Evolutionary conservation across 2,113 vertebrate species (phyloP).

Genomic region (Tor tambroides): DNA sequence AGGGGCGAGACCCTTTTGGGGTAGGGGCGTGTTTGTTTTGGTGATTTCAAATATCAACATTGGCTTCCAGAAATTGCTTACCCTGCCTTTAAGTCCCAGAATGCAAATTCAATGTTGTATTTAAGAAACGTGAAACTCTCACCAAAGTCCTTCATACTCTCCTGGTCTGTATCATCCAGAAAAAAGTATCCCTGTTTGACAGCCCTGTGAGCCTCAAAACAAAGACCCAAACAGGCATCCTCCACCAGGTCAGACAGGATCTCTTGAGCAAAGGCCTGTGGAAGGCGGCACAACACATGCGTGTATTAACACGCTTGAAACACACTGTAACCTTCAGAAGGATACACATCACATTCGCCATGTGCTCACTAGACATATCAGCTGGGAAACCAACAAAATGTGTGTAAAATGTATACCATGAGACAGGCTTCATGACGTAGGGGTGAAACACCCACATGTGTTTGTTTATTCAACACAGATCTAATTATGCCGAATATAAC

Average conservation of each 20-base stretch:
- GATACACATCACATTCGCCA: not conserved
- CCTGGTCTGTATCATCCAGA: slow-evolving; percentile 95
- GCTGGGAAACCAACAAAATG: not conserved
- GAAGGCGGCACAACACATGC: not conserved
- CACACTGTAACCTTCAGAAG: slow-evolving; percentile 7
- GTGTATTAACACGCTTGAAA: not conserved
- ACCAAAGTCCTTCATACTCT: slow-evolving; percentile 98
- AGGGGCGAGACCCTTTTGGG: too few relatives aligned
- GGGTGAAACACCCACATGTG: not conserved
- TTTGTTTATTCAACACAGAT: slow-evolving; percentile 1
- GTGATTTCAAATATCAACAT: too few relatives aligned
- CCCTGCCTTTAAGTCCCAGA: not conserved
- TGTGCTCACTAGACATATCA: not conserved
- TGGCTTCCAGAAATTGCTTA: too few relatives aligned
- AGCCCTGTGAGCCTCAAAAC: slow-evolving; percentile 95
- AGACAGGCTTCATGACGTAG: not conserved
- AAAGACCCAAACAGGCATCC: slow-evolving; percentile 94
- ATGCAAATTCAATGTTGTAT: not conserved
- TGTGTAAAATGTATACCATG: not conserved
- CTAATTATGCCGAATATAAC: not conserved
- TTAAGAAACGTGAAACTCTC: slow-evolving; percentile 57
- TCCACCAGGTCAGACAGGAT: slow-evolving; percentile 96
- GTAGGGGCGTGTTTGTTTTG: too few relatives aligned
- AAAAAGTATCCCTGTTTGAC: slow-evolving; percentile 98
- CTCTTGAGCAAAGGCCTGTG: slow-evolving; percentile 93